Conservation (phyloP, 2,797 vertebrate species). For the Rhinophrynus dorsalis region DNA sequence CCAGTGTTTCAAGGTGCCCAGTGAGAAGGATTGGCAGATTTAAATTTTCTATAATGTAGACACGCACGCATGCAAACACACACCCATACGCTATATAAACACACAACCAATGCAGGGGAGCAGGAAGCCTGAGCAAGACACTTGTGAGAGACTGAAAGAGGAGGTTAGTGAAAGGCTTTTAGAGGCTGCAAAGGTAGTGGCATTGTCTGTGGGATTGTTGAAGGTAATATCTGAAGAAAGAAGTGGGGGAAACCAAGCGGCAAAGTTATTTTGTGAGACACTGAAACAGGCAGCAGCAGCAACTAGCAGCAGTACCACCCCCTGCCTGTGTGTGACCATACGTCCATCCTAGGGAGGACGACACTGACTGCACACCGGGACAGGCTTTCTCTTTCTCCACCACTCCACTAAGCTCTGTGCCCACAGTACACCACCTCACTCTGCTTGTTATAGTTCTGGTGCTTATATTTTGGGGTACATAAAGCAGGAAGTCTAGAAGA, state of each 20-base stretch:
- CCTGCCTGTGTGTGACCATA: constrained; percentile 13
- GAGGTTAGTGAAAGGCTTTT: too few species aligned
- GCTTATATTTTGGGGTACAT: neutral
- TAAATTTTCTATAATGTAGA: too few species aligned
- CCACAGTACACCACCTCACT: neutral
- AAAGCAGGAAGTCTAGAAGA: constrained; percentile 19
- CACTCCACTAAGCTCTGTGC: neutral
- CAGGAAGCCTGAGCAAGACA: neutral
- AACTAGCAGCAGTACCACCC: constrained; percentile 48
- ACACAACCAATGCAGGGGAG: constrained; percentile 31
- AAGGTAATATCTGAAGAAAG: too few species aligned
- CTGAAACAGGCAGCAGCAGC: constrained; percentile 48
- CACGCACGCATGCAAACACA: too few species aligned
- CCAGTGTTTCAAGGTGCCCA: too few species aligned
- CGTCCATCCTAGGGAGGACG: neutral
- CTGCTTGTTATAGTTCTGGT: neutral
- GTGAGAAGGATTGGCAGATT: too few species aligned
- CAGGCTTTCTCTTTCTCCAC: neutral
- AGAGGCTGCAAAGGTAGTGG: too few species aligned
- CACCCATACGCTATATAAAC: too few species aligned
- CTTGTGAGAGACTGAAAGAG: too few species aligned
- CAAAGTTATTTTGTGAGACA: too few species aligned
- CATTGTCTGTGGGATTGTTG: neutral
- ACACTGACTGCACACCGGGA: neutral
- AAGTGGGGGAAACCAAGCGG: too few species aligned